Percentiles rank a stretch among this genome's conserved stretches.
Evolutionary conservation across 2,797 vertebrate genomes (phyloP).

Genomic region (Heteromormyrus szaboi): DNA sequence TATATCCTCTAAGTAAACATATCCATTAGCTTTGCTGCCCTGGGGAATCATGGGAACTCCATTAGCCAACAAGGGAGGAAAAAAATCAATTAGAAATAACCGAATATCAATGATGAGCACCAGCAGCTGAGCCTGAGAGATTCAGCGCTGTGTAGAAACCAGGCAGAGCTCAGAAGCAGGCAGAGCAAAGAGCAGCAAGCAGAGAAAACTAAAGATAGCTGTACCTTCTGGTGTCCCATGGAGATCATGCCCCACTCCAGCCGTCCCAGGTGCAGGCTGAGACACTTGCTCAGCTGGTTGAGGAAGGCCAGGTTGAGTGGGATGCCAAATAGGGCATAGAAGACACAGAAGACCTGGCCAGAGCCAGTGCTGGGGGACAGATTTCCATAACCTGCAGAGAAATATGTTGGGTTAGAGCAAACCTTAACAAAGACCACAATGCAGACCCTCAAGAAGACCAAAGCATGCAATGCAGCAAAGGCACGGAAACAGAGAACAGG

Average conservation of each 20-base stretch:
- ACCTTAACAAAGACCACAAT: background rate
- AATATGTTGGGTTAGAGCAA: background rate
- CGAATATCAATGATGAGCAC: background rate
- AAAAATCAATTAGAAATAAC: background rate
- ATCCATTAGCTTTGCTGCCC: background rate
- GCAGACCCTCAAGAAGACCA: background rate
- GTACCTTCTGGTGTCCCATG: constrained; percentile 54
- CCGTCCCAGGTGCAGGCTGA: constrained; percentile 64
- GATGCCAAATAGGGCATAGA: constrained; percentile 83
- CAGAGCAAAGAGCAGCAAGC: background rate
- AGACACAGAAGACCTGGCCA: constrained; percentile 85
- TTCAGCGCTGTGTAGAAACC: background rate
- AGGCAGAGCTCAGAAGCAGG: background rate
- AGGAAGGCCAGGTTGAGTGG: constrained; percentile 83
- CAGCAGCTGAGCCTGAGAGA: background rate
- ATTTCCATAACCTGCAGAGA: constrained; percentile 76
- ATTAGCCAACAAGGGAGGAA: background rate
- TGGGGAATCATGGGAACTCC: background rate
- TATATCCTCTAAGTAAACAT: background rate
- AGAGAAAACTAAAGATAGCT: background rate
- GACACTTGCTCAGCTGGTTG: constrained; percentile 75
- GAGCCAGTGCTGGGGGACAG: constrained; percentile 78
- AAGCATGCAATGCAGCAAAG: background rate
- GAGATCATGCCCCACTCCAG: constrained; percentile 66
- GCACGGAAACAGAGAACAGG: background rate